A percentile compares a stretch with the other conserved stretches of the same genome.
Evolutionary conservation across 1,140 invertebrate species (phyloP).

Genomic region (Drosophila cardini): DNA sequence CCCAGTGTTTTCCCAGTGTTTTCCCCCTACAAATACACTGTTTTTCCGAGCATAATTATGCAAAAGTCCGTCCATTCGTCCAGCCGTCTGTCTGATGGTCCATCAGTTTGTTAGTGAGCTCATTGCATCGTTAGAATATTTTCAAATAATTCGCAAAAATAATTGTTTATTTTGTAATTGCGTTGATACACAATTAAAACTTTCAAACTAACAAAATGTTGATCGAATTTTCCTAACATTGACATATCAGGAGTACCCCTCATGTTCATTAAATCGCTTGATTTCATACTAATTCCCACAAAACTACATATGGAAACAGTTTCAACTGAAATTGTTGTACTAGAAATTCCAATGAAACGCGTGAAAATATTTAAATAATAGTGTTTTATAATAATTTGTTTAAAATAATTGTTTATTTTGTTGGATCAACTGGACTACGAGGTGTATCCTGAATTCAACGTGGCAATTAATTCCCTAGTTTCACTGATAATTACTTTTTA

Average conservation of each 20-base stretch:
- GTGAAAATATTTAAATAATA: too few species aligned
- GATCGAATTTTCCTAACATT: not conserved
- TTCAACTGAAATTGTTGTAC: too few species aligned
- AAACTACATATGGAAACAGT: too few species aligned
- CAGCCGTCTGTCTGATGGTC: not conserved
- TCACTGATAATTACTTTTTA: too few species aligned
- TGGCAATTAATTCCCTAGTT: too few species aligned
- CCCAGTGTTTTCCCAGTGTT: too few species aligned
- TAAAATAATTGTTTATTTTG: too few species aligned
- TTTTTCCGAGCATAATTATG: constrained; percentile 2
- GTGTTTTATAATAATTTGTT: too few species aligned
- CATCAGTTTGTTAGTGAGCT: not conserved
- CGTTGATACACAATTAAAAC: constrained; percentile 30
- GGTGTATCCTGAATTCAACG: too few species aligned
- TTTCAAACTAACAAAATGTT: not conserved
- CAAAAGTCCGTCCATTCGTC: not conserved
- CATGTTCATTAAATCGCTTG: constrained; percentile 1
- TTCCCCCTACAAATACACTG: not conserved
- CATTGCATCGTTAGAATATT: constrained; percentile 35
- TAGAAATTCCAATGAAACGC: too few species aligned
- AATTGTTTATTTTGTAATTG: constrained; percentile 45
- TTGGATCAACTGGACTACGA: too few species aligned
- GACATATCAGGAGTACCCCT: not conserved
- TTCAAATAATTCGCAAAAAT: constrained; percentile 32
- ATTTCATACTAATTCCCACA: not conserved